Conservation (phyloP, 2,797 vertebrate genomes). For the Pangasius macronema region DNA sequence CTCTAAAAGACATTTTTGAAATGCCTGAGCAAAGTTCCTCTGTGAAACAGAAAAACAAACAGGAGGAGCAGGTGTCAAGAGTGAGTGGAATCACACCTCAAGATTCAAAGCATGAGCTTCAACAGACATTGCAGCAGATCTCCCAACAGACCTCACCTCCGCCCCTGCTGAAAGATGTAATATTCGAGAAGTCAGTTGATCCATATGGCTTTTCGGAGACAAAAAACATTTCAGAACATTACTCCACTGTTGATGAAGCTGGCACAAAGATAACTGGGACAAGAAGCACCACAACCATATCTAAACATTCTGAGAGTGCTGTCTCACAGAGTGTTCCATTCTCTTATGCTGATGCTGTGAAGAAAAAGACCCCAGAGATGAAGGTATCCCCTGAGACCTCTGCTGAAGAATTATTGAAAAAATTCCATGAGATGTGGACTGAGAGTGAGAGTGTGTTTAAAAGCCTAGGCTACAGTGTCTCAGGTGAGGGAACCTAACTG, state of each 20-base stretch:
- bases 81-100: constrained; percentile 68
- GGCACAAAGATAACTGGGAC: constrained; percentile 73
- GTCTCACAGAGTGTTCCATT: constrained; percentile 73
- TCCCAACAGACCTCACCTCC: constrained; percentile 67
- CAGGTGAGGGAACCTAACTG: constrained; percentile 75
- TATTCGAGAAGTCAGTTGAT: constrained; percentile 63
- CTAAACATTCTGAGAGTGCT: constrained; percentile 68
- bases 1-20: constrained; percentile 80
- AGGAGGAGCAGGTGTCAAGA: constrained; percentile 71
- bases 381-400: constrained; percentile 66
- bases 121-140: constrained; percentile 64
- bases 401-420: constrained; percentile 77
- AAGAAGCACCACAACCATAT: constrained; percentile 66
- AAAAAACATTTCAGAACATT: constrained; percentile 71
- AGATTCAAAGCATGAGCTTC: constrained; percentile 69
- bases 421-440: constrained; percentile 86
- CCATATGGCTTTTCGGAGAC: constrained; percentile 72
- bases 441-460: constrained; percentile 85
- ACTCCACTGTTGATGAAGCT: constrained; percentile 76
- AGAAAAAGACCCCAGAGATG: constrained; percentile 75
- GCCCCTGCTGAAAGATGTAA: constrained; percentile 60
- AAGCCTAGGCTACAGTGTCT: constrained; percentile 78
- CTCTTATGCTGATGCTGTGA: constrained; percentile 89
- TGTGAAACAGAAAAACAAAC: constrained; percentile 68
- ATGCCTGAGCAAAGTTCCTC: constrained; percentile 72